A percentile compares a stretch with the other conserved stretches of the same genome.
Evolutionary conservation across 2,113 vertebrate genomes (phyloP).

Genomic region (Pycnonotus jocosus): DNA sequence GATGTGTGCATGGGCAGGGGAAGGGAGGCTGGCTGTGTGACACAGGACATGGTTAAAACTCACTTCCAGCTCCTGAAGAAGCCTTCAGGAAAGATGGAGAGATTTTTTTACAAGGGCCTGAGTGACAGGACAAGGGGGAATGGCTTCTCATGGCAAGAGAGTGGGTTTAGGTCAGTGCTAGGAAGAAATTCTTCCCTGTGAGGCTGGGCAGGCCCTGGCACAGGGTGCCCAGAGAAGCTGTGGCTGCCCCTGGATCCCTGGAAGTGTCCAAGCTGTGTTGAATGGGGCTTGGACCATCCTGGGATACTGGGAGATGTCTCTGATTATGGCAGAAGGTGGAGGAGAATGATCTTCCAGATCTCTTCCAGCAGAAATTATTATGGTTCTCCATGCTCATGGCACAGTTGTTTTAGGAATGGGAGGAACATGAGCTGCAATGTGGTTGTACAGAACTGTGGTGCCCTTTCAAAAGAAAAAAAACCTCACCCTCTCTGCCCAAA

Average conservation of each 20-base stretch:
- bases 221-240: neutral
- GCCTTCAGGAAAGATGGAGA: neutral
- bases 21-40: neutral
- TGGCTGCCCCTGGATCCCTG: neutral
- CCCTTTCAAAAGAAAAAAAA: neutral
- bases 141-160: neutral
- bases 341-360: neutral
- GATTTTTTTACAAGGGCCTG: neutral
- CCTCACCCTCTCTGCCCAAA: neutral
- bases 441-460: neutral
- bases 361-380: neutral
- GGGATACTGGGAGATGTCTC: neutral
- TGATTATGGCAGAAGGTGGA: neutral
- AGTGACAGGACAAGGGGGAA: neutral
- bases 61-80: neutral
- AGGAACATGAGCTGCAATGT: neutral
- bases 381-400: accelerated
- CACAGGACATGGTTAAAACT: neutral
- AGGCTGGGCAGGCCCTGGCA: neutral
- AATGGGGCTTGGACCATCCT: neutral
- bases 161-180: neutral
- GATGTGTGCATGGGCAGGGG: neutral
- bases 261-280: neutral
- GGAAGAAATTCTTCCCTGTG: neutral
- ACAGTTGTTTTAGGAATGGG: neutral